These are phyloP conservation scores for Sinocyclocheilus anshuiensis DNA, from an alignment of 2,113 vertebrate genomes.

Conservation along the genomic window DNA sequence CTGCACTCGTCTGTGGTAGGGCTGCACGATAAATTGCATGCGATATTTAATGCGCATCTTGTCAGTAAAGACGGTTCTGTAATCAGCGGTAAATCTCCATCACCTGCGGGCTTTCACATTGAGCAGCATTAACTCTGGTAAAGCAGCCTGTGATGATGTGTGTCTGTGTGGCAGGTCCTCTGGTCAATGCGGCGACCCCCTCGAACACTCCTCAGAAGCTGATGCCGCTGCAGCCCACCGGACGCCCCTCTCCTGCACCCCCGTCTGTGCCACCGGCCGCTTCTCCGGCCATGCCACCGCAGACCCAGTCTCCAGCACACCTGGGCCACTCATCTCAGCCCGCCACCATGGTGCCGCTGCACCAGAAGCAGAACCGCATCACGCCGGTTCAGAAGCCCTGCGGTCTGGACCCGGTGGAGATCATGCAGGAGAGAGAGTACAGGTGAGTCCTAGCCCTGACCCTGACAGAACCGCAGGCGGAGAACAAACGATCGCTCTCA, in stretches of 20 bases:
- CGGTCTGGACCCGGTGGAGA: conserved; percentile 93
- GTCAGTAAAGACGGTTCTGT: too few relatives aligned
- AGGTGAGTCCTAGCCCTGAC: conserved; percentile 71
- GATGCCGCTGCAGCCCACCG: conserved; percentile 89
- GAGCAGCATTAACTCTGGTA: too few relatives aligned
- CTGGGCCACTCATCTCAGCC: conserved; percentile 82
- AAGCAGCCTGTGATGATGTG: not conserved
- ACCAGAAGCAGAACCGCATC: conserved; percentile 93
- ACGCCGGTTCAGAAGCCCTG: conserved; percentile 95
- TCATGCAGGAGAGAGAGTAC: conserved; percentile 95
- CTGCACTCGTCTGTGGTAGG: conserved; percentile 38
- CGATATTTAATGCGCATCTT: too few relatives aligned
- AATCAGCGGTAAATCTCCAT: too few relatives aligned
- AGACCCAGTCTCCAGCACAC: conserved; percentile 92
- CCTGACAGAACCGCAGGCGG: not conserved
- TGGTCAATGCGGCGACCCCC: conserved; percentile 91
- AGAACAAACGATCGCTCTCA: not conserved
- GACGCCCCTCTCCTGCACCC: conserved; percentile 88
- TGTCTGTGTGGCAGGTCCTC: conserved; percentile 76
- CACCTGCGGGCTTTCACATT: too few relatives aligned
- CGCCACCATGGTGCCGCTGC: conserved; percentile 79
- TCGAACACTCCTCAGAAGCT: conserved; percentile 89
- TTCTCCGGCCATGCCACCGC: conserved; percentile 92
- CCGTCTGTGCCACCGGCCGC: conserved; percentile 89
- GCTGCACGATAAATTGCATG: too few relatives aligned